A percentile compares a stretch with the other conserved stretches of the same genome.
Conservation (phyloP, 2,113 vertebrate genomes). For the Grantiella picta region DNA sequence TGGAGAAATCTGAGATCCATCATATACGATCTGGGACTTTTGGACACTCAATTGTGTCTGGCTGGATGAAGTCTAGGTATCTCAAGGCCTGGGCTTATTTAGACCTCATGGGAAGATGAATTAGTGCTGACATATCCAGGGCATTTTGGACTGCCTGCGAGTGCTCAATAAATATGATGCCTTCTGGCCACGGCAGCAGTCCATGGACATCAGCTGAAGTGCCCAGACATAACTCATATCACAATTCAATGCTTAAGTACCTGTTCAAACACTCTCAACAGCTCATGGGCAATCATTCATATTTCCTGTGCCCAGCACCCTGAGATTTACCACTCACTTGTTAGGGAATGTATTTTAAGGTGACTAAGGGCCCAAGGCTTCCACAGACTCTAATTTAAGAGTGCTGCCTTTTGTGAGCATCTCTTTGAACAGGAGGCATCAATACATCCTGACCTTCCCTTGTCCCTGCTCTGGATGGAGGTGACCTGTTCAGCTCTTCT, state of each 20-base stretch:
- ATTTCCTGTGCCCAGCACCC: fast-evolving
- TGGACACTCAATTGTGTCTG: not conserved
- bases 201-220: not conserved
- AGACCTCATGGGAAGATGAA: not conserved
- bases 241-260: not conserved
- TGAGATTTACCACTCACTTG: not conserved
- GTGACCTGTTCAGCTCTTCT: not conserved
- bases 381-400: not conserved
- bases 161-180: not conserved
- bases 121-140: not conserved
- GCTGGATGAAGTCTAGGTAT: not conserved
- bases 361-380: not conserved
- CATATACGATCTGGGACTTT: not conserved
- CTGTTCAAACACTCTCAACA: not conserved
- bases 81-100: not conserved
- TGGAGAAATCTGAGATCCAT: not conserved
- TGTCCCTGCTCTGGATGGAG: not conserved
- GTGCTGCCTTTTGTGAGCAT: not conserved
- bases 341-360: not conserved
- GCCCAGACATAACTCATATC: not conserved
- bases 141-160: not conserved
- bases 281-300: not conserved
- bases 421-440: not conserved
- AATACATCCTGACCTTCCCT: not conserved
- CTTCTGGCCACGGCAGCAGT: not conserved